Base-by-base conservation (phyloP, 2,113 vertebrate species). In the Lepisosteus osseus region DNA sequence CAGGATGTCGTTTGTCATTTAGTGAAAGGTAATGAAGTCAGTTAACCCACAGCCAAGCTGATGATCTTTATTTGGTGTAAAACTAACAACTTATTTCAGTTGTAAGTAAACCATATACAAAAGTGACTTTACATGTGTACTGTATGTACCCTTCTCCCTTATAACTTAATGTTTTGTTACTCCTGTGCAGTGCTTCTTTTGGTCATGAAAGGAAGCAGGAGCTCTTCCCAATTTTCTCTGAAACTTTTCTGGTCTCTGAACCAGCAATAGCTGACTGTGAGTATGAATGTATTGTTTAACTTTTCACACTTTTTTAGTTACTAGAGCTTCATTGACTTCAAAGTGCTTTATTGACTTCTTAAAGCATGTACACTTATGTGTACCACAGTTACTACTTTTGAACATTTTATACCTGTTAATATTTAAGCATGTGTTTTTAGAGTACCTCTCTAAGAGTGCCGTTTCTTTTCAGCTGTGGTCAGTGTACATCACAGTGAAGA, bases 401-500 rank as follows among this genome's bases (percentile, higher is more conserved):
- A 29, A 29, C 29, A 29, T 29, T 29, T 29, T 29, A 29, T 29
- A 29, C 29, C 29, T 29, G 29, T 29, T 29, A 1, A 1, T 29
- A 29, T 29, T 29, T 29, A 29, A 29, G 29, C 29, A 29, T 29
- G 29, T 29, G 29, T 29, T 29, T 29, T 29, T 29, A 29, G 29
- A 29, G 29, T 29, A 1, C 29, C 1, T 29, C 29, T 29, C 29
- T 29, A 29, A 29, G 29, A 14, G 7, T 61, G 17, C 65, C 71
- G 61, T 57, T 7, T 67, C 3, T 76, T 72, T 45, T 4, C 78
- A 98, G 96, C 93, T 86, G 73, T 93, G 47, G 83, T 92, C 42
- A 90, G 81, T 74, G 72, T 92, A 42, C 82, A 84, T 12, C 93
- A 93, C 45, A 88, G 85, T 57, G 93, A 93, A 72, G 90, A 90